Percentiles rank a stretch among this genome's conserved stretches.
Evolutionary conservation across 2,888 invertebrate genomes (phyloP).

Genomic region (Anoplius nigerrimus): DNA sequence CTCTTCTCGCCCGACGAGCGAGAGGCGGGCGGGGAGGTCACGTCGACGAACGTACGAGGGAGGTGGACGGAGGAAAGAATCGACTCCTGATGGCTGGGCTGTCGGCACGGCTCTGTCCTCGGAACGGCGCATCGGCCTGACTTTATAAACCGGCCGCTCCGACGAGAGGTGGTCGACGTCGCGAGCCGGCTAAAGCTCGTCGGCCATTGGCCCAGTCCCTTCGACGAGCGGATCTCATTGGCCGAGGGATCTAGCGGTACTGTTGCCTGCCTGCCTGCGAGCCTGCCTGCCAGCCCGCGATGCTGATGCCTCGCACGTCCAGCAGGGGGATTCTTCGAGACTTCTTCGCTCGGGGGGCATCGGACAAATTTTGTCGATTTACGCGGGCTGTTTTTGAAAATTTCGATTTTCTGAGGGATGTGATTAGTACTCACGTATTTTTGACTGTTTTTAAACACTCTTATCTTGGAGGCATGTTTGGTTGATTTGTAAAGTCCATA

Average conservation of each 20-base stretch:
- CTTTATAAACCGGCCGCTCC: constrained; percentile 71
- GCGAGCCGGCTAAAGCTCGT: constrained; percentile 50
- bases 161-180: constrained; percentile 59
- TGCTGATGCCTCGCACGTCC: constrained; percentile 16
- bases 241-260: constrained; percentile 63
- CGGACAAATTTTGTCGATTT: too few species aligned
- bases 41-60: neutral
- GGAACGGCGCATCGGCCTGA: constrained; percentile 69
- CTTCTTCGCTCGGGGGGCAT: too few species aligned
- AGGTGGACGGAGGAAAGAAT: constrained; percentile 27
- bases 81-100: constrained; percentile 70
- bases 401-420: too few species aligned
- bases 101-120: constrained; percentile 74
- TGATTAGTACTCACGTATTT: too few species aligned
- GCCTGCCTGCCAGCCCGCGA: too few species aligned
- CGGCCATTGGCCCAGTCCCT: constrained; percentile 31
- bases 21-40: constrained; percentile 20
- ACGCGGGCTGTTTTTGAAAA: too few species aligned
- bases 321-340: constrained; percentile 25
- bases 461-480: too few species aligned
- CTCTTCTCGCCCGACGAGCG: neutral
- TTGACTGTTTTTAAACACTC: too few species aligned
- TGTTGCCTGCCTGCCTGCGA: constrained; percentile 12
- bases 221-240: constrained; percentile 44
- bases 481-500: too few species aligned